phyloP scores from a whole-genome alignment of 1,140 invertebrate genomes.

The Drosophila parvula region DNA sequence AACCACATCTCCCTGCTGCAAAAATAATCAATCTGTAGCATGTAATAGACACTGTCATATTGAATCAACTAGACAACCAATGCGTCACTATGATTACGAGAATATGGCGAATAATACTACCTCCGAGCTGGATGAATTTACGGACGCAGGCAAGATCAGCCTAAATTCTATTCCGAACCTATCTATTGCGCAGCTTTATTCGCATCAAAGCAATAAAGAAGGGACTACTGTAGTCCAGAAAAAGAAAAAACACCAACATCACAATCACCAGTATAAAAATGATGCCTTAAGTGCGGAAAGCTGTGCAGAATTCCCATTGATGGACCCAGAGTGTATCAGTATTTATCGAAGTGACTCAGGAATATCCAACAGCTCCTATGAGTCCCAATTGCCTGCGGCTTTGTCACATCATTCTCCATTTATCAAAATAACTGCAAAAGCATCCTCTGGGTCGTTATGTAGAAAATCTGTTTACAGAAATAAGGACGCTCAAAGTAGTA shows the following conservation, averaged over 20 bases:
- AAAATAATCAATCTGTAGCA: constrained; percentile 78
- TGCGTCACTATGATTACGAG: constrained; percentile 81
- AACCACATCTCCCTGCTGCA: constrained; percentile 49
- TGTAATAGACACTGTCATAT: constrained; percentile 75
- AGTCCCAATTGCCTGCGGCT: constrained; percentile 59
- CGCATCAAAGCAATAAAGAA: constrained; percentile 34
- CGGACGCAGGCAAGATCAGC: constrained; percentile 27
- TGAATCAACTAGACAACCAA: constrained; percentile 56
- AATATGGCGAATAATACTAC: constrained; percentile 85
- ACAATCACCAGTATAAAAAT: constrained; percentile 76
- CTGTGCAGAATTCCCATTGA: constrained; percentile 59
- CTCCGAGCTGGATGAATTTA: constrained; percentile 31
- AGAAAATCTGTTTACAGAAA: constrained; percentile 68
- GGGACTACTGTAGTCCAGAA: constrained; percentile 43
- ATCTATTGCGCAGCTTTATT: constrained; percentile 67
- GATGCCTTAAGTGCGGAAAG: constrained; percentile 41
- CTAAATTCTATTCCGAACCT: constrained; percentile 34
- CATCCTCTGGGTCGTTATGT: constrained; percentile 19
- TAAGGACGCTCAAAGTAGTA: constrained; percentile 56
- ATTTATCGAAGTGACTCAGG: constrained; percentile 84
- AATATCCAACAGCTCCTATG: constrained; percentile 82
- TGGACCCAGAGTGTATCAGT: constrained; percentile 77
- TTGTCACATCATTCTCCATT: constrained; percentile 7
- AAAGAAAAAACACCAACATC: constrained; percentile 81
- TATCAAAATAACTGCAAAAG: constrained; percentile 14